Percentiles rank a stretch among this genome's conserved stretches.
These are phyloP conservation scores for Spea bombifrons DNA, from an alignment of 2,113 vertebrate genomes.

Conservation along the genomic window DNA sequence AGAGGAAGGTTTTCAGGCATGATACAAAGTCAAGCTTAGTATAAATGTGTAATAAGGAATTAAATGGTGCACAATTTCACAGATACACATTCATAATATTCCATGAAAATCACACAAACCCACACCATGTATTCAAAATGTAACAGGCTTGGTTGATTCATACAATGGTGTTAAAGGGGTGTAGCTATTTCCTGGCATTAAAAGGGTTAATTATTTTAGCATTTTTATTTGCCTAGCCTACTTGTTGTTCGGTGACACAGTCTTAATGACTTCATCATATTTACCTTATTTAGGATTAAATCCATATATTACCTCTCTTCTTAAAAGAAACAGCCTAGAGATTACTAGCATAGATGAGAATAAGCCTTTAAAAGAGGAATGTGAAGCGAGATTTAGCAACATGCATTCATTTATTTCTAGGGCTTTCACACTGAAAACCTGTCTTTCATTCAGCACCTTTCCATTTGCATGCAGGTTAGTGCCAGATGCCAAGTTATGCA, in stretches of 20 bases:
- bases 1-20: too few relatives aligned
- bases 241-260: background rate
- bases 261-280: background rate
- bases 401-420: background rate
- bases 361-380: slow-evolving; percentile 3
- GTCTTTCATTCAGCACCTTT: slow-evolving; percentile 52
- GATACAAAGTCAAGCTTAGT: too few relatives aligned
- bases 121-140: too few relatives aligned
- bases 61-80: too few relatives aligned
- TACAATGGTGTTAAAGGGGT: too few relatives aligned
- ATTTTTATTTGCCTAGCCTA: background rate
- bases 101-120: too few relatives aligned
- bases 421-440: slow-evolving; percentile 52
- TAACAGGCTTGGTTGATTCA: too few relatives aligned
- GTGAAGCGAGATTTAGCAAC: background rate
- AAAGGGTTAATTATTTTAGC: background rate
- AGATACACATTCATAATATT: too few relatives aligned
- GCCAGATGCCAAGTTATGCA: slow-evolving; percentile 37
- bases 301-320: background rate
- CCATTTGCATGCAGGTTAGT: slow-evolving; percentile 32
- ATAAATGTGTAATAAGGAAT: too few relatives aligned
- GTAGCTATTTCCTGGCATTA: too few relatives aligned
- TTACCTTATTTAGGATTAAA: slow-evolving; percentile 18
- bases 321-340: background rate
- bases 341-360: background rate